phyloP scores from a whole-genome alignment of 1,140 invertebrate genomes.

The Achatina immaculata region DNA sequence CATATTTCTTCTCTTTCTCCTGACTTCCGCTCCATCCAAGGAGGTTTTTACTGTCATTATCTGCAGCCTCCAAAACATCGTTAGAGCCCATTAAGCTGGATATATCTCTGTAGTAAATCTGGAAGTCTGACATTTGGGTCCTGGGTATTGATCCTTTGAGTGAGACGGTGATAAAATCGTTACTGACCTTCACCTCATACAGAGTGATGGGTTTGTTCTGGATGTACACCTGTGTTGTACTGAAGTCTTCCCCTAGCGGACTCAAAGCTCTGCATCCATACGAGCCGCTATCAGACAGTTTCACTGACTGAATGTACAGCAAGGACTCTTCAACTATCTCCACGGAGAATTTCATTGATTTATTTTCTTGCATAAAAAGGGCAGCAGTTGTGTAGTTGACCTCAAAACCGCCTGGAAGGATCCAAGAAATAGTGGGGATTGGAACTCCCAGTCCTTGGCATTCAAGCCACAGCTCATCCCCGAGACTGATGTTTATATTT shows the following conservation, averaged over 20 bases:
- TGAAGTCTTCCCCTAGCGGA: conserved; percentile 59
- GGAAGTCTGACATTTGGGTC: conserved; percentile 67
- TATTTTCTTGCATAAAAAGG: not conserved
- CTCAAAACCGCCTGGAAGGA: conserved; percentile 67
- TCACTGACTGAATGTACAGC: conserved; percentile 39
- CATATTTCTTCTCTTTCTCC: conserved; percentile 39
- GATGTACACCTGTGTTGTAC: conserved; percentile 61
- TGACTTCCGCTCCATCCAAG: conserved; percentile 7
- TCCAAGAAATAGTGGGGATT: conserved; percentile 69
- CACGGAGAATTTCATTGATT: not conserved
- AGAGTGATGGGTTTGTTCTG: conserved; percentile 69
- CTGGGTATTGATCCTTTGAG: conserved; percentile 72
- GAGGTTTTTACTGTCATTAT: not conserved
- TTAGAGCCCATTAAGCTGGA: not conserved
- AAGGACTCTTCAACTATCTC: not conserved
- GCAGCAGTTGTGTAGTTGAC: conserved; percentile 52
- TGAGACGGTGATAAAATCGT: conserved; percentile 71
- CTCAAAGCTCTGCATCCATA: conserved; percentile 65
- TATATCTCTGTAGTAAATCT: conserved; percentile 67
- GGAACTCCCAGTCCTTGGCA: conserved; percentile 72
- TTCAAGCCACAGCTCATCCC: conserved; percentile 68
- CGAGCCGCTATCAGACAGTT: conserved; percentile 57
- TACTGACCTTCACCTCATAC: conserved; percentile 62
- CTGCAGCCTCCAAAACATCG: not conserved
- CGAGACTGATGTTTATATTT: conserved; percentile 67